These are phyloP conservation scores for Speoplatyrhinus poulsoni DNA, from an alignment of 2,113 vertebrate genomes.

Conservation along the genomic window DNA sequence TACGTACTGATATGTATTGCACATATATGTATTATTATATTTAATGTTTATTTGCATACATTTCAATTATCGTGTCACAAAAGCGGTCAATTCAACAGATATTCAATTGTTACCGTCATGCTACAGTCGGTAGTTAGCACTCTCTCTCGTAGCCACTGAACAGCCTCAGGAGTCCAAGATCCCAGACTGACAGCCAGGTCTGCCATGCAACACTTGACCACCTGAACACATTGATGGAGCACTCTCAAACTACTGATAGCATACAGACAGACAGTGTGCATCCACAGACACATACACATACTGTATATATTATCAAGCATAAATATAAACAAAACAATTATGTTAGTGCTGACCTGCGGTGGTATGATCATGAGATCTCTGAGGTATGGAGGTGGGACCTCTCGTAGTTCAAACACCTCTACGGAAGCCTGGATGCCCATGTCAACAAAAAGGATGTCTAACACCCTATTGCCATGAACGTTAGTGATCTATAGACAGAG, in stretches of 20 bases:
- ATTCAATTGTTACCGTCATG: constrained; percentile 81
- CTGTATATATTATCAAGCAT: background rate
- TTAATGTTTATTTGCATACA: too few species aligned
- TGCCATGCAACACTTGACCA: constrained; percentile 88
- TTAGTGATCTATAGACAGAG: constrained; percentile 83
- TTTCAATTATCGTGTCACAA: too few species aligned
- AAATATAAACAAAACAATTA: background rate
- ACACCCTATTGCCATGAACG: constrained; percentile 87
- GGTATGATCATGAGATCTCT: constrained; percentile 85
- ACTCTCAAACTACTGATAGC: constrained; percentile 53
- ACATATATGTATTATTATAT: too few species aligned
- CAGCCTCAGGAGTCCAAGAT: constrained; percentile 94
- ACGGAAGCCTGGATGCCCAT: constrained; percentile 87
- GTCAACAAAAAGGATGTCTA: constrained; percentile 91
- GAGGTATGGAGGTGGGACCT: constrained; percentile 86
- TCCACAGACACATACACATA: background rate
- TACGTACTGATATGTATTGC: too few species aligned
- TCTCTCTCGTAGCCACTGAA: constrained; percentile 90
- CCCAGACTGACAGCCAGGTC: constrained; percentile 86
- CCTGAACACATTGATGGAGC: constrained; percentile 71
- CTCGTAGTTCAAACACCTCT: constrained; percentile 90
- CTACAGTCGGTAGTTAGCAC: constrained; percentile 87
- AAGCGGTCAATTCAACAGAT: too few species aligned
- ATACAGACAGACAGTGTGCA: too few species aligned
- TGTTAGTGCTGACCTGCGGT: constrained; percentile 82